Evolutionary conservation across 2,888 invertebrate species (phyloP), one percentile per base, ranked within the genome.

Genomic region (Drosophila setosimentum): DNA sequence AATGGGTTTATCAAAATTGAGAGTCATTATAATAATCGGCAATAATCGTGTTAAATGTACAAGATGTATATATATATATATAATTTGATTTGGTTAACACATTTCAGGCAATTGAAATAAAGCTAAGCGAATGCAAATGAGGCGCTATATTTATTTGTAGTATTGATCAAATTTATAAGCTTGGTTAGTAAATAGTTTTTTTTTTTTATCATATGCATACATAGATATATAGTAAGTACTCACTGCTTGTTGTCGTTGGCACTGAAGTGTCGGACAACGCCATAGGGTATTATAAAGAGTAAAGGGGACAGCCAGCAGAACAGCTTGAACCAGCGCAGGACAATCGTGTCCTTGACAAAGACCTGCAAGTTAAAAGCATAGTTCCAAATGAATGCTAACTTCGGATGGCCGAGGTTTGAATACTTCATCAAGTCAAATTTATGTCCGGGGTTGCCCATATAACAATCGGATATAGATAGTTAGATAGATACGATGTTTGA

Each of bases 221-320:
- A 18, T 27, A 49, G n/a, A n/a, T 24, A 24, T 24, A 45, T 10
- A n/a, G 24, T 24, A 2, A 45, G 45, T 24, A 91, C 94, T 94
- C 84, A 95, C 96, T 94, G 93, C 51, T 92, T 92, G 13, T 94
- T 95, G 68, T 95, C 95, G n/a, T 92, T 93, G 0, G 93, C 92
- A 24, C 93, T 93, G 67, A 93, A 91, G 76, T 82, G 83, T 45
- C 92, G 79, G 6, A 91, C 91, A 55, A 82, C 61, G 16, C 86
- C 89, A 95, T 93, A 45, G 93, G 92, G 82, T 94, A 94, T 33
- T 4, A 95, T 93, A 66, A 96, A 93, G 27, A 94, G 45, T 11
- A 95, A 75, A 0, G 96, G 95, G 0, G 94, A 88, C 0, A 95
- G 94, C 97, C 97, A 97, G 53, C 97, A 96, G 48, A 96, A 92